Evolutionary conservation across 2,888 invertebrate species (phyloP), one percentile per base, ranked within the genome.

Genomic region (Sinohyriopsis cumingii): DNA sequence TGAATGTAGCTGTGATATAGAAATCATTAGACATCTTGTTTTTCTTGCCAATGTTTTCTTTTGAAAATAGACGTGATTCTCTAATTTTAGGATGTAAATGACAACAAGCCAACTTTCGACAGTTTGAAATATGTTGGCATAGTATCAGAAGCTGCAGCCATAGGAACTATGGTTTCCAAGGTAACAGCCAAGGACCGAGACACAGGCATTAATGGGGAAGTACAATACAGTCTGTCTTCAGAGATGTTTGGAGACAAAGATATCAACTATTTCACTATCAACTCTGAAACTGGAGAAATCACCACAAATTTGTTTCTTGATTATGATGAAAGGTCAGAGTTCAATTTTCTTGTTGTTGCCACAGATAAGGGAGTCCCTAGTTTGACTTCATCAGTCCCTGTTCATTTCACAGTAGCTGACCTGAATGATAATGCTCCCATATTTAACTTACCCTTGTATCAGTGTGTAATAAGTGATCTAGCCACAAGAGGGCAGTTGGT

Each of bases 401-500:
- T 97, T 22, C 95, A 95, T 92, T 92, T 97, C 55, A 93, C 93
- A 84, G 95, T 97, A 73, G 91, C 94, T 77, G 97, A 97, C 91
- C 94, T 96, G 91, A 97, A 97, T 91, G 97, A 98, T 91, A 95
- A 95, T 89, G 93, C 95, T 64, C 97, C 97, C 33, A 68, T 74
- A 22, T 87, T 87, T 78, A 79, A 78, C 59, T 83, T 83, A 70
- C 79, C 80, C 3, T 84, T 95, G 53, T 95, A 96, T 89, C 93
- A 93, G 67, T 95, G 94, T 88, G 92, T 93, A 65, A 92, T 97
- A 69, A 95, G 95, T 57, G 93, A 94, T 82, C 94, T 95, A 89
- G 96, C 96, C 59, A 93, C 93, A 85, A 93, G 96, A 73, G 96
- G 96, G 73, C 95, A 95, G 90, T 95, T 95, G 87, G 94, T 98